phyloP scores from a whole-genome alignment of 2,797 vertebrate genomes.

The Labeo calbasu region DNA sequence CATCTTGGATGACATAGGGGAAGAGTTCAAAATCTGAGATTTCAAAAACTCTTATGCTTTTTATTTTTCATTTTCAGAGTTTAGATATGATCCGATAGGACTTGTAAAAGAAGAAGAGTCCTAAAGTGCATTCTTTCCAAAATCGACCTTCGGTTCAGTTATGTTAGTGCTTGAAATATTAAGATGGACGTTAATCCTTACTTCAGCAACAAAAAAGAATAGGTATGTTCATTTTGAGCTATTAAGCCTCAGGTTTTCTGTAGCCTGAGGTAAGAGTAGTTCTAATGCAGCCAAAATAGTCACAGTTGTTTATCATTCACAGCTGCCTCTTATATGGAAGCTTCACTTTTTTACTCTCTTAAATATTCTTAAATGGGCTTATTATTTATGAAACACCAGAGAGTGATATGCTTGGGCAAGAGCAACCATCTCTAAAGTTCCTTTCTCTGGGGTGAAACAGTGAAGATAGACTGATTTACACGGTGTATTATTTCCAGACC shows the following conservation, averaged over 20 bases:
- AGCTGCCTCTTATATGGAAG: neutral
- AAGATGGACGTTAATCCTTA: slow-evolving; percentile 4
- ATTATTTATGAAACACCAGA: slow-evolving; percentile 11
- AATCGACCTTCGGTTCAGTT: neutral
- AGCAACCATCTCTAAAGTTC: slow-evolving; percentile 32
- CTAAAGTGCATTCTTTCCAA: neutral
- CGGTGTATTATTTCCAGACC: slow-evolving; percentile 1
- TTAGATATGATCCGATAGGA: neutral
- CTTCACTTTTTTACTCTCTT: neutral
- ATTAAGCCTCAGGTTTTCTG: slow-evolving; percentile 6
- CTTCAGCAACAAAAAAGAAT: neutral
- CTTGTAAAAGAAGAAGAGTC: neutral
- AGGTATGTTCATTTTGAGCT: neutral
- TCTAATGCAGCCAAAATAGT: slow-evolving; percentile 3
- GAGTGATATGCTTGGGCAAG: slow-evolving; percentile 27
- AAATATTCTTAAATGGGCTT: slow-evolving; percentile 4
- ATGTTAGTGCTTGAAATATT: slow-evolving; percentile 7
- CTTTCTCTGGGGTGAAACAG: slow-evolving; percentile 16
- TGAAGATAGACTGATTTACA: slow-evolving; percentile 23
- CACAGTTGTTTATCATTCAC: neutral
- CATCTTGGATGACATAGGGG: too few species aligned
- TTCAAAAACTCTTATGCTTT: neutral
- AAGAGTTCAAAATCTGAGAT: neutral
- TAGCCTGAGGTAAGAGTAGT: neutral
- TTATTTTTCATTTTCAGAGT: neutral